These are phyloP conservation scores for Nilaparvata lugens DNA, from an alignment of 1,140 invertebrate genomes.

Conservation along the genomic window DNA sequence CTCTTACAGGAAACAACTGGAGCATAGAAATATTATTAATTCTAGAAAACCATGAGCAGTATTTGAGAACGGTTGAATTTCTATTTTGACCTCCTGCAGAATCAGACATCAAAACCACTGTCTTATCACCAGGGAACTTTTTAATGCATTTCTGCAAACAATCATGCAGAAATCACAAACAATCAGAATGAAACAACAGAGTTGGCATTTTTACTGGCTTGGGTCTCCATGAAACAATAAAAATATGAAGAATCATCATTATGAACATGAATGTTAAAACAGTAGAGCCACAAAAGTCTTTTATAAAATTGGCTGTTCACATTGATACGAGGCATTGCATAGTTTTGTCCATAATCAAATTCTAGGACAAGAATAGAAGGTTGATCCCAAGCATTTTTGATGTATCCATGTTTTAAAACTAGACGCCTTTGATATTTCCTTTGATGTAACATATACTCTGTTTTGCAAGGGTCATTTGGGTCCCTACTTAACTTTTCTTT, in stretches of 20 bases:
- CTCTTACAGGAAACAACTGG: too few relatives aligned
- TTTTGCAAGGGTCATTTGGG: constrained; percentile 13
- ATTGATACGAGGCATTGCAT: constrained; percentile 11
- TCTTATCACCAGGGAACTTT: too few relatives aligned
- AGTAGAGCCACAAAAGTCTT: constrained; percentile 14
- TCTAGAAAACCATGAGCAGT: too few relatives aligned
- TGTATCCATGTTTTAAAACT: constrained; percentile 9
- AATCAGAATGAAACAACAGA: too few relatives aligned
- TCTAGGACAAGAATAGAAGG: constrained; percentile 10
- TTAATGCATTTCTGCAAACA: too few relatives aligned
- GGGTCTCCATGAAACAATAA: too few relatives aligned
- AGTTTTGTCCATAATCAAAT: constrained; percentile 20
- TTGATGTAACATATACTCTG: constrained; percentile 9
- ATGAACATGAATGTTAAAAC: constrained; percentile 20
- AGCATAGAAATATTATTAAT: too few relatives aligned
- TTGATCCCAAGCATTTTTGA: not conserved
- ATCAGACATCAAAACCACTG: too few relatives aligned
- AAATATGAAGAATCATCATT: too few relatives aligned
- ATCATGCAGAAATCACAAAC: too few relatives aligned
- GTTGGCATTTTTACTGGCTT: not conserved
- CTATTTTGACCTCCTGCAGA: too few relatives aligned
- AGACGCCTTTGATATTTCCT: constrained; percentile 7
- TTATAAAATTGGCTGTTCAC: constrained; percentile 19
- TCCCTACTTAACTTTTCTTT: constrained; percentile 14
- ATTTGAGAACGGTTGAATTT: too few relatives aligned